Percentiles rank a stretch among this genome's conserved stretches.
Conservation (phyloP, 2,888 invertebrate species). For the Coleophora flavipennella region DNA sequence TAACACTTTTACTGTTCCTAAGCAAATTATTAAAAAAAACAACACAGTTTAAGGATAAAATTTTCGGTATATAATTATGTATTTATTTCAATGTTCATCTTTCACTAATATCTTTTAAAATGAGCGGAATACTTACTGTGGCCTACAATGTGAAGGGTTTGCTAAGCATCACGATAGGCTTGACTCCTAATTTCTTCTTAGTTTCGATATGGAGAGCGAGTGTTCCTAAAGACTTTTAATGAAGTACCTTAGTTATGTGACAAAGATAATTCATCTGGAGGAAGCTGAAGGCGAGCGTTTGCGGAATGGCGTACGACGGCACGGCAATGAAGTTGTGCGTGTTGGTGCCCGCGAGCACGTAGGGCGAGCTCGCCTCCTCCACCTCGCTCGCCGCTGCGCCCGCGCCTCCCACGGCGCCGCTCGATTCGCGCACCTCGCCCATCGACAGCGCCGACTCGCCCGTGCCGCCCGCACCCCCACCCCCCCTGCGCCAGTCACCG, state of each 20-base stretch:
- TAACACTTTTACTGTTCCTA: no score
- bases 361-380: conserved; percentile 21
- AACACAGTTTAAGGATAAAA: no score
- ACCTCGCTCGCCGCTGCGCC: conserved; percentile 15
- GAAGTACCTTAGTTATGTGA: conserved; percentile 55
- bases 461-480: not conserved
- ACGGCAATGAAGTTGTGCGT: conserved; percentile 46
- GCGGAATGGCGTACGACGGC: conserved; percentile 48
- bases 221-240: no score
- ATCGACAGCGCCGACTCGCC: conserved; percentile 18
- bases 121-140: no score
- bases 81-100: no score
- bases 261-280: conserved; percentile 60
- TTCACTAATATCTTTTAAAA: no score
- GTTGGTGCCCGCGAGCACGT: conserved; percentile 47
- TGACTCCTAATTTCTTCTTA: no score
- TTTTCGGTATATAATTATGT: no score
- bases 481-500: not conserved
- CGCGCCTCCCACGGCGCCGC: conserved; percentile 1
- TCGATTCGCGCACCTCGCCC: conserved; percentile 11
- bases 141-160: no score
- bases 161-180: no score
- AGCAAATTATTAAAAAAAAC: no score
- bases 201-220: no score
- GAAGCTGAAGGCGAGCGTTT: conserved; percentile 53